Evolutionary conservation across 2,888 invertebrate species (phyloP).

Genomic region (Cryptus armator): DNA sequence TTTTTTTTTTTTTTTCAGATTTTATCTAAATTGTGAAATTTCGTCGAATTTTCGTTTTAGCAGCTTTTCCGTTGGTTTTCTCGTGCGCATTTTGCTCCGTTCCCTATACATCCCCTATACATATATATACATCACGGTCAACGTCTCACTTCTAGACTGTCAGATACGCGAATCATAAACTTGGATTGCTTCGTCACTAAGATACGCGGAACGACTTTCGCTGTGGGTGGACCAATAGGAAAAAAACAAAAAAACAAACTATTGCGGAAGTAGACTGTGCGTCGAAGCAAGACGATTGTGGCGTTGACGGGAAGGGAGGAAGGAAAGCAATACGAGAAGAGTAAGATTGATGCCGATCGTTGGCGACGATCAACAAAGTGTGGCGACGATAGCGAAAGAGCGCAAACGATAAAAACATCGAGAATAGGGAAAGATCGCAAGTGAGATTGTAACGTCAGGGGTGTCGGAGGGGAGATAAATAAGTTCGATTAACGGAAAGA

Average conservation of each 20-base stretch:
- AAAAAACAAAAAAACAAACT: neutral
- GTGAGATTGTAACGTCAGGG: too few relatives aligned
- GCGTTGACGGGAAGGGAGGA: neutral
- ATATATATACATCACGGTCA: neutral
- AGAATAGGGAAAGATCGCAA: slow-evolving; percentile 2
- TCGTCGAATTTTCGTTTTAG: neutral
- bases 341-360: slow-evolving; percentile 54
- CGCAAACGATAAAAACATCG: neutral
- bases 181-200: neutral
- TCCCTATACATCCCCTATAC: neutral
- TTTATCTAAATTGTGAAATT: neutral
- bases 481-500: too few relatives aligned
- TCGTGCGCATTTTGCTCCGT: neutral
- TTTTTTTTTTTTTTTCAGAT: neutral
- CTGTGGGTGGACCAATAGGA: neutral
- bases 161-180: slow-evolving; percentile 2
- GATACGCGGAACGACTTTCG: neutral
- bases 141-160: neutral
- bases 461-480: too few relatives aligned
- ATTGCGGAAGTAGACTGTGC: slow-evolving; percentile 2
- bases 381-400: neutral
- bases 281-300: neutral
- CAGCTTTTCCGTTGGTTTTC: too few relatives aligned
- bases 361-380: slow-evolving; percentile 16
- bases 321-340: slow-evolving; percentile 15